Conservation (phyloP, 2,113 vertebrate genomes). For the Manacus vitellinus region DNA sequence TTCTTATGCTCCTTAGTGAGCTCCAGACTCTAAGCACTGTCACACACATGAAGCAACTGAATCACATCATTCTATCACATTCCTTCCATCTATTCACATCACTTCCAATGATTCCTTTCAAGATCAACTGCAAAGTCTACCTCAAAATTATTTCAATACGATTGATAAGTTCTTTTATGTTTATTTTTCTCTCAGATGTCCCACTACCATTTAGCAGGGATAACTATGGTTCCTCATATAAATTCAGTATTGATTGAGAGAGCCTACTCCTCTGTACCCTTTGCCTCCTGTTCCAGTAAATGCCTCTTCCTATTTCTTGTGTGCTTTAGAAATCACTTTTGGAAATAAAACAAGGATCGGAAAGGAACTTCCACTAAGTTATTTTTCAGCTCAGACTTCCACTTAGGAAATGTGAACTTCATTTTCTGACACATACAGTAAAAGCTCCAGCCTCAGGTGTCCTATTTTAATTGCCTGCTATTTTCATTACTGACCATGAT, state of each 20-base stretch:
- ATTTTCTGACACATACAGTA: not conserved
- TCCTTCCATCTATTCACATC: too few species aligned
- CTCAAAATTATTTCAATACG: not conserved
- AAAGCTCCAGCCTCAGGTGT: slow-evolving; percentile 54
- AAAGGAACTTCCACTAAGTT: slow-evolving; percentile 3
- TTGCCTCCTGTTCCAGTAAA: not conserved
- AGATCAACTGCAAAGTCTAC: not conserved
- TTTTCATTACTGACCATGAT: slow-evolving; percentile 52
- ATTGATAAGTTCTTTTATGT: not conserved
- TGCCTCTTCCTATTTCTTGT: not conserved
- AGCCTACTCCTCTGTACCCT: not conserved
- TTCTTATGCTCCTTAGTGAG: not conserved
- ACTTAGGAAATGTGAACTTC: not conserved
- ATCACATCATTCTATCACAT: not conserved
- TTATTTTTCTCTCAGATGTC: not conserved
- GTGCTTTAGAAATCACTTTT: slow-evolving; percentile 24
- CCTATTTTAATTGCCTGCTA: slow-evolving; percentile 58
- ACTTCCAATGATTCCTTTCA: not conserved
- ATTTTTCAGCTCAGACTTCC: slow-evolving; percentile 27
- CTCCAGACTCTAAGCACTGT: not conserved
- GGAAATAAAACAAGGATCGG: not conserved
- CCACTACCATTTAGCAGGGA: not conserved
- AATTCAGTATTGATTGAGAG: not conserved
- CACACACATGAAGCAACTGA: not conserved
- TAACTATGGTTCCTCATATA: not conserved